Conservation (phyloP, 2,797 vertebrate species). For the Ibycter americanus region DNA sequence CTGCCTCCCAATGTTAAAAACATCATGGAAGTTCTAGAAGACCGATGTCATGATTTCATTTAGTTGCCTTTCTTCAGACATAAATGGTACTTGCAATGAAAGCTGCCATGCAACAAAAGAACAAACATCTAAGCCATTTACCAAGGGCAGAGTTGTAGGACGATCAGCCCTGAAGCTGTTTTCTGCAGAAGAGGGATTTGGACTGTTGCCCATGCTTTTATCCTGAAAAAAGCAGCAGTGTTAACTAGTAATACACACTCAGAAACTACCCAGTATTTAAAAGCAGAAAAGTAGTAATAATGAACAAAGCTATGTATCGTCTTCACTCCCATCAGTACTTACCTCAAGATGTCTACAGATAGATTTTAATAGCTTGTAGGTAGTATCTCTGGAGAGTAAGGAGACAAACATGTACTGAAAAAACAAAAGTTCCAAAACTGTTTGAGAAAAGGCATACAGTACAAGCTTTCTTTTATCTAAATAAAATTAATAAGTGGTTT, state of each 20-base stretch:
- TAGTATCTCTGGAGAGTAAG: constrained; percentile 92
- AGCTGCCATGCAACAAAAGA: not conserved
- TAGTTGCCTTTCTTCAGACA: not conserved
- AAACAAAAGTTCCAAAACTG: constrained; percentile 57
- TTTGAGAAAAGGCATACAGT: not conserved
- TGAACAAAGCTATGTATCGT: not conserved
- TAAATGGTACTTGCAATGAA: not conserved
- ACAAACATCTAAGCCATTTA: constrained; percentile 56
- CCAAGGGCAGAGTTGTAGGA: constrained; percentile 83
- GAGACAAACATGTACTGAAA: constrained; percentile 94
- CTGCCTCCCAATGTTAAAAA: not conserved
- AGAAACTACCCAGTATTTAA: not conserved
- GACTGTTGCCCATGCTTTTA: constrained; percentile 83
- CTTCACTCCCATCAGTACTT: constrained; percentile 7
- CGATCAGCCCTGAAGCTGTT: constrained; percentile 81
- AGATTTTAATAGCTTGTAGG: constrained; percentile 91
- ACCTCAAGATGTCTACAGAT: constrained; percentile 90
- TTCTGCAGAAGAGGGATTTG: constrained; percentile 81
- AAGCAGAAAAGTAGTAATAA: not conserved
- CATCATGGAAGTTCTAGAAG: not conserved
- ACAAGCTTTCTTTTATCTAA: not conserved
- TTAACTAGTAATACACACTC: not conserved
- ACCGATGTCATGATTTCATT: not conserved
- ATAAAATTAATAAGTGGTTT: not conserved
- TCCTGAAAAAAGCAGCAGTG: constrained; percentile 72